A percentile compares a stretch with the other conserved stretches of the same genome.
phyloP scores from a whole-genome alignment of 2,113 vertebrate species.

The Cochlearius cochlearius region DNA sequence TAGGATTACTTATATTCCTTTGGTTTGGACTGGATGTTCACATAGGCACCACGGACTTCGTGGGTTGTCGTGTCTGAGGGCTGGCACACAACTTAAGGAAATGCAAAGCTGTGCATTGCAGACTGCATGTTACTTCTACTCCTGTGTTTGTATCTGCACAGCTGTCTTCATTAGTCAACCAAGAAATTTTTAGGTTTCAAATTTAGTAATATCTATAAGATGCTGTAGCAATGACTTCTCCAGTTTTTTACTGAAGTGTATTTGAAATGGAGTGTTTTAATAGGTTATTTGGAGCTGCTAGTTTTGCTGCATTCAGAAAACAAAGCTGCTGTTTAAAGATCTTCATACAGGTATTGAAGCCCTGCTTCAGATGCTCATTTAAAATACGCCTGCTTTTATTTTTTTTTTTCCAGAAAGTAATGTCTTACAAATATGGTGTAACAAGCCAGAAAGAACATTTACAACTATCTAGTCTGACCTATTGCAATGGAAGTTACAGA shows the following conservation, averaged over 20 bases:
- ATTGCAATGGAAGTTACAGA: not conserved
- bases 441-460: not conserved
- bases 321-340: not conserved
- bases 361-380: not conserved
- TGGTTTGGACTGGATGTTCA: not conserved
- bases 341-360: not conserved
- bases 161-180: not conserved
- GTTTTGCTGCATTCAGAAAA: not conserved
- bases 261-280: not conserved
- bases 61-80: accelerated
- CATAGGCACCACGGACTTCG: accelerated
- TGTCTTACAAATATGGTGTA: not conserved
- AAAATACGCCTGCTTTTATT: not conserved
- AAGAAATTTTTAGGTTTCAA: not conserved
- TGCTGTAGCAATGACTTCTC: not conserved
- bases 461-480: not conserved
- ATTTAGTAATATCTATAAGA: not conserved
- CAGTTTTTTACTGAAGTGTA: not conserved
- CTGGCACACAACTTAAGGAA: not conserved
- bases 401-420: not conserved
- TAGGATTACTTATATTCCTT: not conserved
- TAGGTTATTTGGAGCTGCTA: not conserved
- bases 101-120: not conserved
- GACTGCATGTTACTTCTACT: not conserved
- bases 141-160: not conserved